Conservation (phyloP, 2,797 vertebrate species). For the Darevskia mixta region DNA sequence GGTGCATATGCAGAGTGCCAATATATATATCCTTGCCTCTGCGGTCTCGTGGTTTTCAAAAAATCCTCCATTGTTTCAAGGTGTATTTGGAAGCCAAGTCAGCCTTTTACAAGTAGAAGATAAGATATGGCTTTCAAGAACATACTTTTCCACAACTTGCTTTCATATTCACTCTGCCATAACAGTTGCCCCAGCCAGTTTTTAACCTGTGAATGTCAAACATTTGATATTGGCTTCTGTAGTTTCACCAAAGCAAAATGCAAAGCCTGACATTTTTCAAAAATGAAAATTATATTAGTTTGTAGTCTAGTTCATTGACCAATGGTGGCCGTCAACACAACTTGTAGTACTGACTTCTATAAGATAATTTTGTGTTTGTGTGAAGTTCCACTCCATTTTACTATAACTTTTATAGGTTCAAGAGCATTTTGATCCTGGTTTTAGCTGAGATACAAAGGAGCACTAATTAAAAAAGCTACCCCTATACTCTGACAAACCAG, state of each 20-base stretch:
- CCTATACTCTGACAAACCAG: neutral
- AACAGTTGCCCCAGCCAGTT: neutral
- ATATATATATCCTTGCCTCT: fast-evolving
- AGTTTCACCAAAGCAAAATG: neutral
- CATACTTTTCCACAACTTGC: fast-evolving
- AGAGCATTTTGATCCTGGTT: neutral
- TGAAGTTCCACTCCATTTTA: too few relatives aligned
- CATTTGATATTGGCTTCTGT: neutral
- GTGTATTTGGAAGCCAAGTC: neutral
- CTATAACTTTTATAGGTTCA: neutral
- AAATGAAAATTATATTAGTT: neutral
- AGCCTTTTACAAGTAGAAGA: neutral
- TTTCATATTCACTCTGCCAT: neutral
- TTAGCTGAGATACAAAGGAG: neutral
- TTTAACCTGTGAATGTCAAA: fast-evolving
- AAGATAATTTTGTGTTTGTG: neutral
- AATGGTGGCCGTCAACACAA: neutral
- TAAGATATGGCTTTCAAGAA: neutral
- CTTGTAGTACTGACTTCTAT: neutral
- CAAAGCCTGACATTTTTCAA: neutral
- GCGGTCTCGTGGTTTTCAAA: neutral
- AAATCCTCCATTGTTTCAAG: neutral
- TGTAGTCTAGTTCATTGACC: neutral
- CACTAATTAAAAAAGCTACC: neutral
- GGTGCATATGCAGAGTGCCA: neutral